These are phyloP conservation scores for Actinernus sp. DNA, from an alignment of 92 coral and sea anemone genomes.

Conservation along the genomic window DNA sequence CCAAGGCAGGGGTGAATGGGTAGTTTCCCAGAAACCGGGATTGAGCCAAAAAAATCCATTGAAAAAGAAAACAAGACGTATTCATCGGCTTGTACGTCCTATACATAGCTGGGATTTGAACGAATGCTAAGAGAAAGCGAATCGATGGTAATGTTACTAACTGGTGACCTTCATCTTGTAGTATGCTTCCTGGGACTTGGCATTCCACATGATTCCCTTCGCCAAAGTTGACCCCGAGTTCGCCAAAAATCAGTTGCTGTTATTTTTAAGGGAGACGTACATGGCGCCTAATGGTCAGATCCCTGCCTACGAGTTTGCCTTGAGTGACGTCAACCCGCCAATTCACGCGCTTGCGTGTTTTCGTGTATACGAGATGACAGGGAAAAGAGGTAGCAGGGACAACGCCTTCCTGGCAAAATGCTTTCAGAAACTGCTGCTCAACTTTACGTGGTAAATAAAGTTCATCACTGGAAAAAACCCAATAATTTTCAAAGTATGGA, in stretches of 20 bases:
- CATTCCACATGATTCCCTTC: constrained; percentile 90
- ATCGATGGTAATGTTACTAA: too few relatives aligned
- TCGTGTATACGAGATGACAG: constrained; percentile 82
- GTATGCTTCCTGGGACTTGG: constrained; percentile 95
- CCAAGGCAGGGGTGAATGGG: too few relatives aligned
- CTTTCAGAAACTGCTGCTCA: constrained; percentile 87
- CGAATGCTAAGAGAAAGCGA: too few relatives aligned
- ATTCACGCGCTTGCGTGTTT: constrained; percentile 90
- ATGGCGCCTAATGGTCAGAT: constrained; percentile 94
- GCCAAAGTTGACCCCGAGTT: constrained; percentile 89
- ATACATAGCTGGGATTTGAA: too few relatives aligned
- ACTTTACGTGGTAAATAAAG: constrained; percentile 83
- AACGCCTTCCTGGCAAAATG: constrained; percentile 87
- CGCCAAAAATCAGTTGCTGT: constrained; percentile 84
- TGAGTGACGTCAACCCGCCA: constrained; percentile 97
- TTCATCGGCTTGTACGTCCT: too few relatives aligned
- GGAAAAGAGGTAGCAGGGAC: constrained; percentile 77
- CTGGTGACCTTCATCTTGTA: too few relatives aligned
- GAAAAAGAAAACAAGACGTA: too few relatives aligned
- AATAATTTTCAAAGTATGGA: too few relatives aligned
- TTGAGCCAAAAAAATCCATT: too few relatives aligned
- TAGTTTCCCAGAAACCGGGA: too few relatives aligned
- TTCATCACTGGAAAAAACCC: too few relatives aligned
- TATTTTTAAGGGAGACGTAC: constrained; percentile 89
- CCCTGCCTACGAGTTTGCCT: constrained; percentile 95